phyloP scores from a whole-genome alignment of 2,113 vertebrate genomes.

The Erpornis zantholeuca region DNA sequence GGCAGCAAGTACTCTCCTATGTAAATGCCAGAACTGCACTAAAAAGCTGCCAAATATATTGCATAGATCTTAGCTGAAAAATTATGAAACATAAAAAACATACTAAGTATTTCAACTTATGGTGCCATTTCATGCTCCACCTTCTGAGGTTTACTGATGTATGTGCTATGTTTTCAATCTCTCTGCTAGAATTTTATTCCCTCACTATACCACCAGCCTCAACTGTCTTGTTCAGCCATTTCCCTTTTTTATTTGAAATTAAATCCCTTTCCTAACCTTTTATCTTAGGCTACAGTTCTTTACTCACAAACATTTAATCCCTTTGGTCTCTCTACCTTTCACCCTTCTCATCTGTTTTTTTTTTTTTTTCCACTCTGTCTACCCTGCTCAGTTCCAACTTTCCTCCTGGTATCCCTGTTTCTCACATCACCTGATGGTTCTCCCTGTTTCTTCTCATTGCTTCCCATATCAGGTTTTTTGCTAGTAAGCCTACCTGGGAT shows the following conservation, averaged over 20 bases:
- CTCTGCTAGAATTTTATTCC: neutral
- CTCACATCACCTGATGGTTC: neutral
- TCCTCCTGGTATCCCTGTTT: neutral
- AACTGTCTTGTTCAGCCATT: neutral
- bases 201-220: neutral
- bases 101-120: neutral
- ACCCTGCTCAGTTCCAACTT: neutral
- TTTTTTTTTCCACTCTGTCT: neutral
- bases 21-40: neutral
- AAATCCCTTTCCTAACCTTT: neutral
- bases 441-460: neutral
- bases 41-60: neutral
- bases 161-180: neutral
- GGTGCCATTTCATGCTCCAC: neutral
- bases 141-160: neutral
- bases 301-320: neutral
- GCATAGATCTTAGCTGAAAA: neutral
- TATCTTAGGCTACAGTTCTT: neutral
- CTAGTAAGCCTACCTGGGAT: neutral
- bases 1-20: neutral
- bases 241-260: neutral
- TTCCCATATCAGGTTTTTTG: neutral
- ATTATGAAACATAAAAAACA: neutral
- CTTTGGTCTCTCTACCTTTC: neutral
- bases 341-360: accelerated